phyloP scores from a whole-genome alignment of 2,888 invertebrate genomes.

The Ennomos quercinarius region DNA sequence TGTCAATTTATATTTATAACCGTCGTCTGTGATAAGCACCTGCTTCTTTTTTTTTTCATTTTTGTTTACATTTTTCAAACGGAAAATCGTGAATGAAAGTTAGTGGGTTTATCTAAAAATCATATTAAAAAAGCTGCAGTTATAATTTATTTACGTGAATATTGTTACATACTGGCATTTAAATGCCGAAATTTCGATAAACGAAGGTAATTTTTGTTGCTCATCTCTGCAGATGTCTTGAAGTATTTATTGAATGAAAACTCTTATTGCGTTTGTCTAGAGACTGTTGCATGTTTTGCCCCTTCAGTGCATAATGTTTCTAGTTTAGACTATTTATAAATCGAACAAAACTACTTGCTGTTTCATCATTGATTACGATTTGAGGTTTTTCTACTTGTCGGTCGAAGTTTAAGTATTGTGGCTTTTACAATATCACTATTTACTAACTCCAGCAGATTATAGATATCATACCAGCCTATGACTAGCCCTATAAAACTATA shows the following conservation, averaged over 20 bases:
- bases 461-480: no score
- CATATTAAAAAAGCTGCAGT: conserved; percentile 23
- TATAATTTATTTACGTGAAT: conserved; percentile 4
- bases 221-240: neutral
- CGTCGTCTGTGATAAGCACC: conserved; percentile 55
- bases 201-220: conserved; percentile 31
- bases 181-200: conserved; percentile 22
- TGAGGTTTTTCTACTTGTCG: no score
- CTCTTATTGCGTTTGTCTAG: neutral
- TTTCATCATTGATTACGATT: no score
- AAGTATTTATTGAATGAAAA: conserved; percentile 22
- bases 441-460: no score
- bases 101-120: conserved; percentile 29
- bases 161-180: conserved; percentile 1
- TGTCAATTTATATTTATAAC: conserved; percentile 57
- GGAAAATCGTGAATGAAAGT: conserved; percentile 64
- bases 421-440: no score
- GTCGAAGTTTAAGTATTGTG: no score
- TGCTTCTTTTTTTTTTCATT: conserved; percentile 68
- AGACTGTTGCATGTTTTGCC: neutral
- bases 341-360: neutral
- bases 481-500: no score
- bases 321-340: neutral
- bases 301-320: neutral
- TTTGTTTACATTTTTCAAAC: conserved; percentile 64